Percentiles rank a stretch among this genome's conserved stretches.
These are phyloP conservation scores for Phaetusa simplex DNA, from an alignment of 2,113 vertebrate genomes.

Conservation along the genomic window DNA sequence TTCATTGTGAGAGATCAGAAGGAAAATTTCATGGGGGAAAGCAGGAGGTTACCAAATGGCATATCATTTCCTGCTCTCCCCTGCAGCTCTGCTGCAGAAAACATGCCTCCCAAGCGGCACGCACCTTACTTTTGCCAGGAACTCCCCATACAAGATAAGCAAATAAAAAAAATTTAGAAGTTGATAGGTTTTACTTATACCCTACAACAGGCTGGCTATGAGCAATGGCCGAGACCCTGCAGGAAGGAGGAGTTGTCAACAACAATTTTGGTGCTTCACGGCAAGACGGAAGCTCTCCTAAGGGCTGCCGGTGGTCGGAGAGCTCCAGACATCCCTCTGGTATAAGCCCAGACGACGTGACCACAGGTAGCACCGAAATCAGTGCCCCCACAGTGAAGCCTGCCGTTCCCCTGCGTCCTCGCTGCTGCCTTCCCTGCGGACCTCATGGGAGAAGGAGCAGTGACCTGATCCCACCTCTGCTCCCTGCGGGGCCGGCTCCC, in stretches of 20 bases:
- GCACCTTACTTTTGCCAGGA: not conserved
- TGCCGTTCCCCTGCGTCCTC: not conserved
- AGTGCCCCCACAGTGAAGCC: not conserved
- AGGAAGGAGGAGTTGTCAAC: not conserved
- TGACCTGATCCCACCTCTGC: rapidly evolving
- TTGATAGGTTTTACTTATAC: not conserved
- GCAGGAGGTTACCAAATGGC: not conserved
- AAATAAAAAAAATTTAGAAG: not conserved
- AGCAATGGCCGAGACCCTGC: not conserved
- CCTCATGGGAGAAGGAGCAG: not conserved
- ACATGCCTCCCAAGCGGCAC: not conserved
- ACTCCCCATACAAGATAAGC: not conserved
- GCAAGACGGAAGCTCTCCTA: not conserved
- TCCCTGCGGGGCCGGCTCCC: rapidly evolving
- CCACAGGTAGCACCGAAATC: not conserved
- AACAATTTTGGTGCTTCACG: not conserved
- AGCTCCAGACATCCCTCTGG: not conserved
- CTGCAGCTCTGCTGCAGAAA: not conserved
- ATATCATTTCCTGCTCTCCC: not conserved
- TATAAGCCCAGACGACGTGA: not conserved
- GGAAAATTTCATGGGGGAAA: not conserved
- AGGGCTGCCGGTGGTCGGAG: not conserved
- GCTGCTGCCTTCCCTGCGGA: not conserved
- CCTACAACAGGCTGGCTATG: not conserved
- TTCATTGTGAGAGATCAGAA: not conserved